Conservation (phyloP, 2,888 invertebrate species). For the Drosophila emarginata region DNA sequence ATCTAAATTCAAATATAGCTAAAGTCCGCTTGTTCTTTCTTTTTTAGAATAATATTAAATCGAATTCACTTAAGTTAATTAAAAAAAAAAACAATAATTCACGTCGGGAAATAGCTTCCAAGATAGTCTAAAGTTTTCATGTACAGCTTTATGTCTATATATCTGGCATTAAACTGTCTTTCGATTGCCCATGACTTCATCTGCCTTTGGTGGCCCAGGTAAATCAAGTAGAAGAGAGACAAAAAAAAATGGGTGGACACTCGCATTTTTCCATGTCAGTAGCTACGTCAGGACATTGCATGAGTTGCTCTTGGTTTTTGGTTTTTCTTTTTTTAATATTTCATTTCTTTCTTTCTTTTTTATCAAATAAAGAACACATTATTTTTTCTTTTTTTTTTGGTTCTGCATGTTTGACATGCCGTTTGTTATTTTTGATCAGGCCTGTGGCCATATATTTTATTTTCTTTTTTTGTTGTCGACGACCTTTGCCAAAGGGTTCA, state of each 20-base stretch:
- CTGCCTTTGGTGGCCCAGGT: neutral
- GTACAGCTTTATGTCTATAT: neutral
- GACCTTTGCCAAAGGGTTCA: slow-evolving; percentile 38
- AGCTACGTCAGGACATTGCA: slow-evolving; percentile 13
- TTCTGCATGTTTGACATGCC: slow-evolving; percentile 63
- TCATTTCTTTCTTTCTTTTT: slow-evolving; percentile 20
- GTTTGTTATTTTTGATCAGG: slow-evolving; percentile 67
- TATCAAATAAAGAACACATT: slow-evolving; percentile 46
- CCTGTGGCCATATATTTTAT: slow-evolving; percentile 43
- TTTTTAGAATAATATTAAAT: too few species aligned
- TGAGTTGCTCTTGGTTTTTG: slow-evolving; percentile 35
- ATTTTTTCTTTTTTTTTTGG: slow-evolving; percentile 32
- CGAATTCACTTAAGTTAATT: too few species aligned
- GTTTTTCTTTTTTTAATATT: slow-evolving; percentile 19
- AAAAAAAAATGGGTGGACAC: neutral
- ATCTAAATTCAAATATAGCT: too few species aligned
- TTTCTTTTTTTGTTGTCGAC: slow-evolving; percentile 12
- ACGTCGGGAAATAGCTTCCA: too few species aligned
- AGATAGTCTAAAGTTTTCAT: too few species aligned
- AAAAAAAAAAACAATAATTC: too few species aligned
- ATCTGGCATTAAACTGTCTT: neutral
- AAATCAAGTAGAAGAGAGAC: slow-evolving; percentile 23
- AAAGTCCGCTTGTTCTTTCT: too few species aligned
- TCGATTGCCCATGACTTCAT: neutral
- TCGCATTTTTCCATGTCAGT: slow-evolving; percentile 55